Conservation (phyloP, 2,888 invertebrate genomes). For the Ctenicera cuprea region DNA sequence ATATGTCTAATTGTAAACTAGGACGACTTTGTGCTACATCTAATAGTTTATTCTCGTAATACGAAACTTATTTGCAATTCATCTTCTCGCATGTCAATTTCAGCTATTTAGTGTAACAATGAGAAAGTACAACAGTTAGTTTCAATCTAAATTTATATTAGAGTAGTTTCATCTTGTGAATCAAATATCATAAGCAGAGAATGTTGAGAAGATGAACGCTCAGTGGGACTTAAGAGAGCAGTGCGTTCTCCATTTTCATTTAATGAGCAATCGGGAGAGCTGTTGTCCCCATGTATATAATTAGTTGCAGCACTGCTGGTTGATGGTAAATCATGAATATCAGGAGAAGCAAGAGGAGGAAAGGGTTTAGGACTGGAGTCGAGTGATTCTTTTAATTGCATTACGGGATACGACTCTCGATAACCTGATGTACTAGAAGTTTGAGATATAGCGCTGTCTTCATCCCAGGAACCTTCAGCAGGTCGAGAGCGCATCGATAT, state of each 20-base stretch:
- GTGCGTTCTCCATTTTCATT: constrained; percentile 81
- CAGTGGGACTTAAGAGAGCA: constrained; percentile 77
- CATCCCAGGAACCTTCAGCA: constrained; percentile 87
- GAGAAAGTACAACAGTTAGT: neutral
- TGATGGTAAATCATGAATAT: constrained; percentile 76
- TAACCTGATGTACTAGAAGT: constrained; percentile 93
- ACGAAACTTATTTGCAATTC: no score
- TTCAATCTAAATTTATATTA: constrained; percentile 76
- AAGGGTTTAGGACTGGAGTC: constrained; percentile 70
- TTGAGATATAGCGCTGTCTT: constrained; percentile 83
- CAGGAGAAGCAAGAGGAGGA: constrained; percentile 80
- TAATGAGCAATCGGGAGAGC: constrained; percentile 78
- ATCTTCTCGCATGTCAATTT: no score
- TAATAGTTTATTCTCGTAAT: no score
- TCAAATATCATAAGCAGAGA: constrained; percentile 86
- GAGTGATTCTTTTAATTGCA: constrained; percentile 69
- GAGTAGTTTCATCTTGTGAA: constrained; percentile 89
- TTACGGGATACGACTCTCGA: constrained; percentile 77
- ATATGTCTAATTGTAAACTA: no score
- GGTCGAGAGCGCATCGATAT: constrained; percentile 67
- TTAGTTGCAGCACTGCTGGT: constrained; percentile 74
- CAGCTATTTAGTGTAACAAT: no score
- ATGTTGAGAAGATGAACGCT: constrained; percentile 83
- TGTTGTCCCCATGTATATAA: constrained; percentile 74
- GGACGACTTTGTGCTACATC: no score